Conservation (phyloP, 2,888 invertebrate species). For the Brachylomia viminalis region DNA sequence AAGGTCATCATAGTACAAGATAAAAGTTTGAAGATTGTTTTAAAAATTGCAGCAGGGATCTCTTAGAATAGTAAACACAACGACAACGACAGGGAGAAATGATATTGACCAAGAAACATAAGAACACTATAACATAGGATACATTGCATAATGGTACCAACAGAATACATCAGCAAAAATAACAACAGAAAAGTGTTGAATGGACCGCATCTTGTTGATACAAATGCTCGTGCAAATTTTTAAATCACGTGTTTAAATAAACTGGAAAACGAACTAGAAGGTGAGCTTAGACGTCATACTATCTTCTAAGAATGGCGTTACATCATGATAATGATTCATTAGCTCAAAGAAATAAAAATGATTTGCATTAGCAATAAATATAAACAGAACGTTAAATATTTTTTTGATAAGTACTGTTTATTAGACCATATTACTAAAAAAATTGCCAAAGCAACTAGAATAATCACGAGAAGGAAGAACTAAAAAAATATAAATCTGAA, state of each 20-base stretch:
- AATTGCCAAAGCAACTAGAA: neutral
- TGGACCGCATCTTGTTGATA: conserved; percentile 25
- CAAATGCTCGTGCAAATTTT: conserved; percentile 42
- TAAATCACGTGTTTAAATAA: conserved; percentile 46
- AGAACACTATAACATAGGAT: neutral
- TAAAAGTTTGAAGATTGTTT: neutral
- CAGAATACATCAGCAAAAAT: neutral
- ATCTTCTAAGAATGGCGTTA: conserved; percentile 42
- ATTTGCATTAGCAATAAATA: conserved; percentile 36
- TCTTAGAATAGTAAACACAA: no score
- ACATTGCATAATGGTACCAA: neutral
- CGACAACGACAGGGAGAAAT: neutral
- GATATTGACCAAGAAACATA: no score
- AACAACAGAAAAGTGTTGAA: conserved; percentile 11
- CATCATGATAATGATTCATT: conserved; percentile 54
- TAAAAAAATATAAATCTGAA: neutral
- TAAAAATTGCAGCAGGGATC: neutral
- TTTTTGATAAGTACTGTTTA: conserved; percentile 8
- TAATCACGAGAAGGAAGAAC: neutral
- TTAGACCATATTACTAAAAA: conserved; percentile 8
- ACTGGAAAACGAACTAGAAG: conserved; percentile 39
- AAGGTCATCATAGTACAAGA: neutral
- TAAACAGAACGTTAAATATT: conserved; percentile 13
- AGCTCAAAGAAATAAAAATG: conserved; percentile 30
- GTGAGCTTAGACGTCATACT: conserved; percentile 51